Base-by-base conservation (phyloP, 2,888 invertebrate species). In the Platypus cylindrus region DNA sequence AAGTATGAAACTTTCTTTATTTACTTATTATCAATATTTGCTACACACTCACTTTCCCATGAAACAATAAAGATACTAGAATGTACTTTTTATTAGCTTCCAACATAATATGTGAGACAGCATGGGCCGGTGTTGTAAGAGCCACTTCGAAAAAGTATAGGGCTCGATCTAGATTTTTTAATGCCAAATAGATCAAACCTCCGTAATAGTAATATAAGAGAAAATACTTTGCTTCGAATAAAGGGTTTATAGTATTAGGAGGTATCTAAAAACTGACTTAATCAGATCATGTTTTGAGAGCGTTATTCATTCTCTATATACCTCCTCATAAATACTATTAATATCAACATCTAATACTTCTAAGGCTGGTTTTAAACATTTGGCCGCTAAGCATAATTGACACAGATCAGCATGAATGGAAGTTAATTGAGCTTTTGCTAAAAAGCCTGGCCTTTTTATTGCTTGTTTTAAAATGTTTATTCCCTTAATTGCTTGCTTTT, bases 31-130 rank as follows among this genome's bases (percentile, higher is more conserved):
- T 24, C 15, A 9, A n/a, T n/a, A 32, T 23, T 12, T 20, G 7
- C 14, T 9, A 27, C 11, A n/a, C 18, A 35, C 36, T 53, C 53
- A 90, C 83, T 71, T 91, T 91, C 54, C 94, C 94, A 63, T 90
- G 79, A 40, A 90, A 65, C 55, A 95, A 84, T 37, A 94, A 70
- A 23, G 91, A 89, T 22, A 95, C 82, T 45, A 97, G 68, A 51
- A 94, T 82, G 55, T 85, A 94, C 61, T 97, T 97, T 64, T 95
- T 95, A 62, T 94, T 95, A 9, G 94, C 82, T 65, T 95, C 95
- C 40, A 97, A 67, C 91, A 95, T 94, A 41, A 97, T 90, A 59
- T 93, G 90, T 40, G 94, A 94, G 39, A 95, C 86, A 22, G 87
- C 86, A 67, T 82, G 74, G 17, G 90, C 85, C 3, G 94, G 94